These are phyloP conservation scores for Boloria selene DNA, from an alignment of 2,888 invertebrate species.

Conservation along the genomic window DNA sequence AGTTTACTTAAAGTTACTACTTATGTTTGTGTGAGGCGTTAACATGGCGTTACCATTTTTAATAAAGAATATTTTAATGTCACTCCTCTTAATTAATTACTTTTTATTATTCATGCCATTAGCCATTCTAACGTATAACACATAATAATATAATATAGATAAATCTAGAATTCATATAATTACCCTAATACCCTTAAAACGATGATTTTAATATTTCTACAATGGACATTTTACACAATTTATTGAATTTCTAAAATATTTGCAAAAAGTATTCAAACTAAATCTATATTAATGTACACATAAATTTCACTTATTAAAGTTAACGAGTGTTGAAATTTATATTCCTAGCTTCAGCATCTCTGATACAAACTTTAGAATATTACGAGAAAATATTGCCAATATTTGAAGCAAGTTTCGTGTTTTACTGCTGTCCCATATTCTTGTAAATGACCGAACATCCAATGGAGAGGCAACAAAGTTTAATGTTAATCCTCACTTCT, in stretches of 20 bases:
- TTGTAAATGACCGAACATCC: slow-evolving; percentile 23
- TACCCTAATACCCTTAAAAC: too few species aligned
- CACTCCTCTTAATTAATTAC: too few species aligned
- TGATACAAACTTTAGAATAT: slow-evolving; percentile 18
- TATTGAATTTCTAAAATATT: not conserved
- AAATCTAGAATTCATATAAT: too few species aligned
- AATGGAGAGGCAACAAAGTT: slow-evolving; percentile 15
- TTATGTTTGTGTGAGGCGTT: too few species aligned
- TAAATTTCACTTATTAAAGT: slow-evolving; percentile 18
- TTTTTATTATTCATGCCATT: too few species aligned
- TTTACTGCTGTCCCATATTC: slow-evolving; percentile 24
- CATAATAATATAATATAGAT: too few species aligned
- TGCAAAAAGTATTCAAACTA: slow-evolving; percentile 2
- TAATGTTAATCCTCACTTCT: slow-evolving; percentile 14
- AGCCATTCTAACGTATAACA: too few species aligned
- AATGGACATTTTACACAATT: too few species aligned
- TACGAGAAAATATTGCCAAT: slow-evolving; percentile 21
- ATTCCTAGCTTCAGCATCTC: slow-evolving; percentile 1
- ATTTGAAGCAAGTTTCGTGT: slow-evolving; percentile 20
- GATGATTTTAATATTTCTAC: too few species aligned
- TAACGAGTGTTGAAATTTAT: slow-evolving; percentile 21
- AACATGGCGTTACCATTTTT: too few species aligned
- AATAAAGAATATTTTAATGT: too few species aligned
- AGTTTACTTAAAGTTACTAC: too few species aligned
- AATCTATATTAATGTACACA: slow-evolving; percentile 8